Evolutionary conservation across 2,797 vertebrate species (phyloP).

Genomic region (Sebastes steindachneri): DNA sequence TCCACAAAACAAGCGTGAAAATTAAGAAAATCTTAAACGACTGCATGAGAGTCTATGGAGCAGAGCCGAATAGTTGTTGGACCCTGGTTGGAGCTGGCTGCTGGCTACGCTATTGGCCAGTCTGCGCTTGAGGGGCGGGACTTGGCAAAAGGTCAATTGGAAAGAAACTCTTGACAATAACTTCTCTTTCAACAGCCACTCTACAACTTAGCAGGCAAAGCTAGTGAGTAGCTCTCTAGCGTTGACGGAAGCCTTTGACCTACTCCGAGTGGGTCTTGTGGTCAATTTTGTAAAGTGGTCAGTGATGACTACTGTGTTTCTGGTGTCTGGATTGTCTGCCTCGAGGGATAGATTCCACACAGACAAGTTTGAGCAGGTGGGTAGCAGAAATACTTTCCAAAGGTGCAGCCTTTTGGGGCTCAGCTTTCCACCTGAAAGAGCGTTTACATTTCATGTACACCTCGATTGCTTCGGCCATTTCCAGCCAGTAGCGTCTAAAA

Average conservation of each 20-base stretch:
- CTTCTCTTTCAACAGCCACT: not conserved
- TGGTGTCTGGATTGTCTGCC: not conserved
- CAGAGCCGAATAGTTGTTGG: too few relatives aligned
- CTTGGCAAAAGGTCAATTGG: not conserved
- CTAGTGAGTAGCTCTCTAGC: not conserved
- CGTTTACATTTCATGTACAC: not conserved
- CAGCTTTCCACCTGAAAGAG: not conserved
- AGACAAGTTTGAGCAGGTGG: not conserved
- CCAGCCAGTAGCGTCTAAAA: not conserved
- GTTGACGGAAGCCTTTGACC: not conserved
- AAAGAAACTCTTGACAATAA: not conserved
- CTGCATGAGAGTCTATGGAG: too few relatives aligned
- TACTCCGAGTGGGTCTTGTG: not conserved
- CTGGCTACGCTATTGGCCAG: too few relatives aligned
- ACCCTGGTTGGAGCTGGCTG: too few relatives aligned
- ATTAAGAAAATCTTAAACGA: too few relatives aligned
- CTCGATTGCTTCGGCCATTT: too few relatives aligned
- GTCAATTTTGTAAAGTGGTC: not conserved
- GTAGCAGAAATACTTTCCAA: not conserved
- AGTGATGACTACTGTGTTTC: not conserved
- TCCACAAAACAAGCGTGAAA: too few relatives aligned
- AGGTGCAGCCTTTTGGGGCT: not conserved
- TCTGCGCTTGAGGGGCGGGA: too few relatives aligned
- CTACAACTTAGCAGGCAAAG: not conserved
- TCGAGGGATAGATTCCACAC: not conserved